Evolutionary conservation across 2,888 invertebrate species (phyloP), one percentile per base, ranked within the genome.

Genomic region (Anagyrus pseudococci): DNA sequence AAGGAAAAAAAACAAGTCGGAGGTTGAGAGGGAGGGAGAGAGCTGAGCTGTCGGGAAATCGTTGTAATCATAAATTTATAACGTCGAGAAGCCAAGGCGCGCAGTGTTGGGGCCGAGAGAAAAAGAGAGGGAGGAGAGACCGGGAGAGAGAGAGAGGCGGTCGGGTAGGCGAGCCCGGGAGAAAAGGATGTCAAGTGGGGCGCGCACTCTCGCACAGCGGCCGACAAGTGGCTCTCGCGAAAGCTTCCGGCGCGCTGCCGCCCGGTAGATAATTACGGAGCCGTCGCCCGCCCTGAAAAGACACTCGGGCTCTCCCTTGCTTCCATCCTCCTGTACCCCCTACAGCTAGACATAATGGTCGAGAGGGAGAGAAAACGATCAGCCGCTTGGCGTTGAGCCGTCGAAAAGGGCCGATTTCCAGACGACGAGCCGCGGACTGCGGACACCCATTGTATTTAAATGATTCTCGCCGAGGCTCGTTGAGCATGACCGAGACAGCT

Each of bases 101-200:
- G n/a, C n/a, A n/a, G n/a, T n/a, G n/a, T n/a, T n/a, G n/a, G n/a
- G n/a, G n/a, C n/a, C n/a, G n/a, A n/a, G n/a, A n/a, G n/a, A n/a
- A n/a, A n/a, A 29, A 29, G 29, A 10, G 29, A 29, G 29, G 29
- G 29, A n/a, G 29, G 29, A 4, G 29, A 29, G 29, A 10, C 29
- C 29, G 10, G 29, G 29, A 29, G 29, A 7, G 29, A 10, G 10
- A 29, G 6, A 4, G 6, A 29, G 10, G 10, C 4, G 6, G 10
- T 8, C 25, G 47, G 8, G 26, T 26, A 10, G 15, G 15, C 25
- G 26, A 13, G 8, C 2, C n/a, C 22, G 33, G 13, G 33, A 54
- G n/a, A 46, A 43, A 55, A 55, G 43, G 54, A 55, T 55, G 55
- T 37, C 55, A 46, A 55, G 55, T n/a, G 37, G 20, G n/a, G n/a